Evolutionary conservation across 2,797 vertebrate species (phyloP).

Genomic region (Denticeps clupeoides): DNA sequence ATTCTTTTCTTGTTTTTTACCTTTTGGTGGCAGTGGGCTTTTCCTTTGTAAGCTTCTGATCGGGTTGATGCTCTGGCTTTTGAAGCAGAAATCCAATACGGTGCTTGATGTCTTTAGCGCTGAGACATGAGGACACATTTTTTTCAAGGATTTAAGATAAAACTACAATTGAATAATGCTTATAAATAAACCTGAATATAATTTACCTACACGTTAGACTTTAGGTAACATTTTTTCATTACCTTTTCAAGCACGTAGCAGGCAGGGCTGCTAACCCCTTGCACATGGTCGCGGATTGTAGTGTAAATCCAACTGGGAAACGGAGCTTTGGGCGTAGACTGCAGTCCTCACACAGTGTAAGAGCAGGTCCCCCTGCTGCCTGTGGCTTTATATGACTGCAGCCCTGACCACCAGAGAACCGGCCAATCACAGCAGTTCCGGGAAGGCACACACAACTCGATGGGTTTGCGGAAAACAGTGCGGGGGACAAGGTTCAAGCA

Average conservation of each 20-base stretch:
- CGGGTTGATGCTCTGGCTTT: conserved; percentile 66
- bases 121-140: conserved; percentile 31
- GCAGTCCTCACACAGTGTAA: conserved; percentile 19
- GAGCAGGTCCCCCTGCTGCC: conserved; percentile 40
- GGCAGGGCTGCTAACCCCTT: conserved; percentile 83
- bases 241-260: conserved; percentile 87
- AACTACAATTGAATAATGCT: no score
- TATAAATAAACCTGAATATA: background rate
- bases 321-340: background rate
- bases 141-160: background rate
- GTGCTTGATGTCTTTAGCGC: conserved; percentile 90
- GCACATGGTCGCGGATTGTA: conserved; percentile 65
- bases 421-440: conserved; percentile 41
- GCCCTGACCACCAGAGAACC: conserved; percentile 17
- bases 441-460: background rate
- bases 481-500: background rate
- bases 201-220: no score
- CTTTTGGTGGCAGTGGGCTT: conserved; percentile 58
- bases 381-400: conserved; percentile 44
- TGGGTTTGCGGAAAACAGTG: conserved; percentile 1
- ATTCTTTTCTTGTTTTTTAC: conserved; percentile 43
- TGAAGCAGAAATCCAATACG: conserved; percentile 81
- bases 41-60: conserved; percentile 55
- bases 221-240: conserved; percentile 25
- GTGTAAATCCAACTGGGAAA: conserved; percentile 25